phyloP scores from a whole-genome alignment of 2,113 vertebrate species.

The Gymnobelideus leadbeateri region DNA sequence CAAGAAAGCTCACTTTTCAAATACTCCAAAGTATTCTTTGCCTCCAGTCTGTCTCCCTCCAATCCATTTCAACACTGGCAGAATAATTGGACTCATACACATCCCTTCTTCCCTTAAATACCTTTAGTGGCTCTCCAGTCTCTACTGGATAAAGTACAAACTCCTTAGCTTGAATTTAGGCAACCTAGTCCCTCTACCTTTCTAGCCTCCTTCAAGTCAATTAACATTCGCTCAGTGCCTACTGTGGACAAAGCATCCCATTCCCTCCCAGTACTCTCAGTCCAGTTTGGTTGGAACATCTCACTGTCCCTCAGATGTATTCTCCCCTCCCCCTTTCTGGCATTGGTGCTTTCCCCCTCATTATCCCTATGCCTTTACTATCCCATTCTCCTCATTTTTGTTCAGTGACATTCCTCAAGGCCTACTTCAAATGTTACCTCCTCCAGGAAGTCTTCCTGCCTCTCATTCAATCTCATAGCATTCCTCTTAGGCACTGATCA shows the following conservation, averaged over 20 bases:
- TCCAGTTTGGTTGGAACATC: neutral
- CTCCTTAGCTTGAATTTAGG: neutral
- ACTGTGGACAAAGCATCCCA: neutral
- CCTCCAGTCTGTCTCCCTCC: neutral
- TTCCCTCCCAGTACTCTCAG: neutral
- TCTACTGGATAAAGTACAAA: neutral
- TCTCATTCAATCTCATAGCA: slow-evolving; percentile 6
- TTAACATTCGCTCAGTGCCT: neutral
- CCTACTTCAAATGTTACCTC: neutral
- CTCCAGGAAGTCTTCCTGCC: neutral
- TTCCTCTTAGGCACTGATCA: neutral
- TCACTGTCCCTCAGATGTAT: neutral
- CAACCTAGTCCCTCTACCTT: neutral
- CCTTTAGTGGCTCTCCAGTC: neutral
- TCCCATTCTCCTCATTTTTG: neutral
- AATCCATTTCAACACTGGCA: neutral
- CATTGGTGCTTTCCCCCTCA: neutral
- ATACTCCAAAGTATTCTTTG: too few species aligned
- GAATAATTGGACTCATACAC: neutral
- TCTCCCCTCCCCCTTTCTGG: neutral
- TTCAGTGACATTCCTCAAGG: neutral
- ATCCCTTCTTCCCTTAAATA: neutral
- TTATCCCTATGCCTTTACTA: neutral
- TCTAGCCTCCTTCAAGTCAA: neutral
- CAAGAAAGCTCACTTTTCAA: neutral